Conservation (phyloP, 2,888 invertebrate genomes). For the Germaria angustata region DNA sequence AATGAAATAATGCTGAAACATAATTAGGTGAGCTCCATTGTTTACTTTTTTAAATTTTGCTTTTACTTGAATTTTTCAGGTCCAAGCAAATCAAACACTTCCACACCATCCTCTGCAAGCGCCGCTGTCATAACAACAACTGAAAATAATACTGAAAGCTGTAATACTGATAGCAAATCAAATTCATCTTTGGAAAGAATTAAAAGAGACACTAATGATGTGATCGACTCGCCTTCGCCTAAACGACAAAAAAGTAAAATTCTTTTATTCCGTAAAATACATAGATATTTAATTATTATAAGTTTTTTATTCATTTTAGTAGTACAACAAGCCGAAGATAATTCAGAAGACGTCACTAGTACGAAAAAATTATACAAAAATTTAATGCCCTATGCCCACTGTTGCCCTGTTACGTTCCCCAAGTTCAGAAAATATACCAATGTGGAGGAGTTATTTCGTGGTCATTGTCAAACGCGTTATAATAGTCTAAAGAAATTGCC, state of each 20-base stretch:
- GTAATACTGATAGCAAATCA: background rate
- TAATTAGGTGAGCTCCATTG: no score
- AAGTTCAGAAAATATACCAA: slow-evolving; percentile 41
- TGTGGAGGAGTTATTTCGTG: background rate
- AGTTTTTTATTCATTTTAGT: background rate
- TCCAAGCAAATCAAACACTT: background rate
- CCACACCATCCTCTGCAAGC: background rate
- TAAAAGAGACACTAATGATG: slow-evolving; percentile 2
- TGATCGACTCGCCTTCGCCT: background rate
- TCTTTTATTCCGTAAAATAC: background rate
- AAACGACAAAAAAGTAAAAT: slow-evolving; percentile 34
- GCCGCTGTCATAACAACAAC: background rate
- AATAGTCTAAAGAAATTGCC: slow-evolving; percentile 14
- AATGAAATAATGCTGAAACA: no score
- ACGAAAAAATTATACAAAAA: background rate
- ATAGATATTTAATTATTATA: background rate
- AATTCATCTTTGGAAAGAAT: background rate
- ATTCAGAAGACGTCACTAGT: background rate
- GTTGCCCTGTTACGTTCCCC: slow-evolving; percentile 18
- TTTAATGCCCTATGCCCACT: slow-evolving; percentile 22
- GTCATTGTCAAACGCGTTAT: slow-evolving; percentile 20
- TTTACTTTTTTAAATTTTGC: no score
- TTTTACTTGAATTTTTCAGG: background rate
- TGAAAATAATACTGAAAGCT: background rate
- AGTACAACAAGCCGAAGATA: background rate